Evolutionary conservation across 37 sponge, comb jelly and placozoan species (phyloP).

Genomic region (Beroe forskalii): DNA sequence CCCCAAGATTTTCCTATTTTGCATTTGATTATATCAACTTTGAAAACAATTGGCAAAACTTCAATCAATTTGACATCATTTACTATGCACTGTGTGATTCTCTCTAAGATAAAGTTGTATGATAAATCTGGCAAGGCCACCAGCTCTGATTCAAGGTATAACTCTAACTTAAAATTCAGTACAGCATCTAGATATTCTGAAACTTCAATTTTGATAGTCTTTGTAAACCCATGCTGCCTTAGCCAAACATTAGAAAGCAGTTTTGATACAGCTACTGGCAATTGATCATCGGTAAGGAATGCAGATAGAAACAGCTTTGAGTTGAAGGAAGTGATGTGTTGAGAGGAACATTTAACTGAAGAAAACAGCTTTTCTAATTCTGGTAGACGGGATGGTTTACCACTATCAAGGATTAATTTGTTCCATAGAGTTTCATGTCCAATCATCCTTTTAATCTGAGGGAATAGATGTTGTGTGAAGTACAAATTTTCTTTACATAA

Average conservation of each 20-base stretch:
- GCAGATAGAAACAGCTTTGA: constrained; percentile 27
- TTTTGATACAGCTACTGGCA: background rate
- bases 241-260: constrained; percentile 25
- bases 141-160: background rate
- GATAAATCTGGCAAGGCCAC: background rate
- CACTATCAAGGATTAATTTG: background rate
- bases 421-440: constrained; percentile 25
- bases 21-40: background rate
- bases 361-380: background rate
- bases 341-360: background rate
- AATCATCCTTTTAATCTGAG: background rate
- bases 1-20: background rate
- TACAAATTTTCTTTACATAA: no score
- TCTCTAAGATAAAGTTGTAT: background rate
- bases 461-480: background rate
- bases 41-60: background rate
- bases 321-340: constrained; percentile 1
- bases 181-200: constrained; percentile 5
- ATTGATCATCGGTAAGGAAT: background rate
- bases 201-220: background rate
- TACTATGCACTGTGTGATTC: background rate
- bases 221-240: background rate
- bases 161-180: background rate
- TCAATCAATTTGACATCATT: background rate
- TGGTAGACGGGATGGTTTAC: background rate